Conservation (phyloP, 2,888 invertebrate species). For the Amblyjoppa proteus region DNA sequence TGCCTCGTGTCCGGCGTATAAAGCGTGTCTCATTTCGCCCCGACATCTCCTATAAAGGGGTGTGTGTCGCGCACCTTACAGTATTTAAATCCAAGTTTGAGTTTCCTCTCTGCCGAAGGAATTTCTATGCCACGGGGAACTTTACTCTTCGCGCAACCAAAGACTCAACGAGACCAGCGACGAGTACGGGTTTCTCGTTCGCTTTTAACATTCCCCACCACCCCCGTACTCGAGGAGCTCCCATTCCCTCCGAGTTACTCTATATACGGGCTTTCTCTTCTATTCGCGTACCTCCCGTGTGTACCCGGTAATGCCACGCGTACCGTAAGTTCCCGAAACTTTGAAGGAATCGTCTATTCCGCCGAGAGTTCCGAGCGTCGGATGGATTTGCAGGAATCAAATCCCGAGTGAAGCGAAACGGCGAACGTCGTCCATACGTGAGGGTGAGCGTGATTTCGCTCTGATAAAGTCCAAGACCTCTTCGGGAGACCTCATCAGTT, state of each 20-base stretch:
- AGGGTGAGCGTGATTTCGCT: slow-evolving; percentile 38
- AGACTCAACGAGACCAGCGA: slow-evolving; percentile 40
- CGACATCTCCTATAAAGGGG: background rate
- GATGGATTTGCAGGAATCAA: slow-evolving; percentile 60
- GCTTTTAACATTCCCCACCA: slow-evolving; percentile 16
- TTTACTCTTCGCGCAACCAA: slow-evolving; percentile 43
- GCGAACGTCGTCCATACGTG: slow-evolving; percentile 22
- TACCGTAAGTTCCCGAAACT: slow-evolving; percentile 56
- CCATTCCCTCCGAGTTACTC: slow-evolving; percentile 23
- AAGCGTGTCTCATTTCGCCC: background rate
- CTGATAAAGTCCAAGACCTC: background rate
- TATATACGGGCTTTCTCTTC: slow-evolving; percentile 50
- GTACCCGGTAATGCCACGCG: slow-evolving; percentile 20
- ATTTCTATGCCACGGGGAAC: slow-evolving; percentile 50
- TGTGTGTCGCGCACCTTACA: slow-evolving; percentile 9
- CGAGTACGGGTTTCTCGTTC: slow-evolving; percentile 54
- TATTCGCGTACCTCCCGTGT: slow-evolving; percentile 43
- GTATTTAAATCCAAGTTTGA: slow-evolving; percentile 55
- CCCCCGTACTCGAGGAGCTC: slow-evolving; percentile 33
- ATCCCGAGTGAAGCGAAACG: slow-evolving; percentile 35
- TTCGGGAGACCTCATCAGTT: background rate
- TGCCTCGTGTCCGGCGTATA: background rate
- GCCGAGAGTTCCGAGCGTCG: slow-evolving; percentile 40
- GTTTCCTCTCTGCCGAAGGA: slow-evolving; percentile 32
- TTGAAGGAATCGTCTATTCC: slow-evolving; percentile 25